Evolutionary conservation across 1,140 invertebrate species (phyloP).

Genomic region (Cheumatopsyche charites): DNA sequence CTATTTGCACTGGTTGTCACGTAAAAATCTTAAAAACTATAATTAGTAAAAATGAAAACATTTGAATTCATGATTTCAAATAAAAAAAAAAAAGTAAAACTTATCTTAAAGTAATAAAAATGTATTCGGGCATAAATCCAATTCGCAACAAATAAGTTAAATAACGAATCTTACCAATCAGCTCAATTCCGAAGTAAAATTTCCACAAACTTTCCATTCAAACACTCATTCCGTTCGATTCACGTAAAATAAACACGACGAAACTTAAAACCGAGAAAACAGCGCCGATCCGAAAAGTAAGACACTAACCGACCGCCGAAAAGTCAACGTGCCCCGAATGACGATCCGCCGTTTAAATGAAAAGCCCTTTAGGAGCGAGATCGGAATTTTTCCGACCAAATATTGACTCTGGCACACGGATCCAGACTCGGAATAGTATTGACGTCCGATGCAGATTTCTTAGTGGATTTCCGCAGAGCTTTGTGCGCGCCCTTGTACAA

Average conservation of each 20-base stretch:
- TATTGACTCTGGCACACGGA: conserved; percentile 41
- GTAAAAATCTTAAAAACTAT: too few species aligned
- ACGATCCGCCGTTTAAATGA: conserved; percentile 30
- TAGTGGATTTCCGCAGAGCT: conserved; percentile 41
- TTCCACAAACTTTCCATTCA: not conserved
- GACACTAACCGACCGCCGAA: conserved; percentile 40
- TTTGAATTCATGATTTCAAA: too few species aligned
- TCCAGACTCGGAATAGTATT: conserved; percentile 45
- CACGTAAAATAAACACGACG: conserved; percentile 42
- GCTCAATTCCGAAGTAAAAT: not conserved
- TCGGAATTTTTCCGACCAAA: conserved; percentile 24
- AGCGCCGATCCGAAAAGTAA: conserved; percentile 43
- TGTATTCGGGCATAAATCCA: too few species aligned
- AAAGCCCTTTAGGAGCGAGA: not conserved
- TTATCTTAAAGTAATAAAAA: too few species aligned
- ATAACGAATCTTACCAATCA: too few species aligned
- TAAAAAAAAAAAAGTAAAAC: too few species aligned
- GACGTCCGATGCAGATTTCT: conserved; percentile 49
- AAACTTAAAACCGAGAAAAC: conserved; percentile 43
- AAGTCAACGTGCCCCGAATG: conserved; percentile 45
- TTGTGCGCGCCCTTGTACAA: conserved; percentile 46
- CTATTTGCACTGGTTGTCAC: too few species aligned
- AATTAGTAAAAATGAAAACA: too few species aligned
- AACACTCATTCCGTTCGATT: too few species aligned
- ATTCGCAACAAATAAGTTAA: too few species aligned